Evolutionary conservation across 2,888 invertebrate species (phyloP), one percentile per base, ranked within the genome.

Genomic region (Drosophila pseudotalamancana): DNA sequence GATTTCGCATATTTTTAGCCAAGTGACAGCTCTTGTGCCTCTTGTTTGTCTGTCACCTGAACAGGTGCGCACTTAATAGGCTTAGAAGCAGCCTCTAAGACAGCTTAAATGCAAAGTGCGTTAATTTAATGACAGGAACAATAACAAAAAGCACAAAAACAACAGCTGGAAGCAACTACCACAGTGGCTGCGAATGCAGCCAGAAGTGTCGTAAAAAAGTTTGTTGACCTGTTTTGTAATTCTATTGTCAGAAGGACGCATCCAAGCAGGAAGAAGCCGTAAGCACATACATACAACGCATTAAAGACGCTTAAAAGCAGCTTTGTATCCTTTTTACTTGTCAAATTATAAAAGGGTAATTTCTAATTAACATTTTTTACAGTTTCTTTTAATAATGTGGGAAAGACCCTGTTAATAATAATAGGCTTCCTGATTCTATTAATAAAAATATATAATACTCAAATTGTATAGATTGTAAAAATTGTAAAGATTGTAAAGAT

Each of bases 51-150:
- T 19, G 19, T 6, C 54, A 60, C 23, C 67, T 62, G 31, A 34
- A 9, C 9, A 51, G 64, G 50, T 49, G 64, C 49, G 42, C 63
- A 31, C 27, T 43, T 85, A 85, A 80, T 75, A 67, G 67, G 80
- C 79, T 82, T 85, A 82, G 46, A 12, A 29, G 40, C 55, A 34
- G 14, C 32, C 51, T 48, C 32, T 74, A 66, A 82, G 78, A 48
- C 37, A 67, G 69, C 72, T 78, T 72, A 78, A 81, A 75, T 82
- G 75, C 75, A 82, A 67, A 82, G 72, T 67, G 64, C 61, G 69
- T 85, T 85, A 63, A 67, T 75, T 78, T 75, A 75, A 81, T 65
- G 85, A 64, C 75, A 67, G 51, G 37, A 39, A 55, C 64, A 61
- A 53, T 37, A n/a, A n/a, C n/a, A n/a, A 14, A 14, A 5, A 40